Conservation (phyloP, 2,888 invertebrate species). For the Bugulina stolonifera region DNA sequence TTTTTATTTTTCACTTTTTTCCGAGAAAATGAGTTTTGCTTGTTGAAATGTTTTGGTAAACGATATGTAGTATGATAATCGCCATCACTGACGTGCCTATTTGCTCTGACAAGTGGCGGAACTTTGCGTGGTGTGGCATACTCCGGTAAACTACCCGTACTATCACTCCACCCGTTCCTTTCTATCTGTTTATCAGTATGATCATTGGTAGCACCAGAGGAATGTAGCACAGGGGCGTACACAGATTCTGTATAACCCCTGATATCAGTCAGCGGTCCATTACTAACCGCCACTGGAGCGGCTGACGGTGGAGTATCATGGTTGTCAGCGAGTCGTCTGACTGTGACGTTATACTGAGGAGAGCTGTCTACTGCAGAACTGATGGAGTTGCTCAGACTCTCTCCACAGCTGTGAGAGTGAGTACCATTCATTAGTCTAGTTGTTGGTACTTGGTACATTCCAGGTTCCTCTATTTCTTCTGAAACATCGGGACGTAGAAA, state of each 20-base stretch:
- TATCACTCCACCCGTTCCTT: conserved; percentile 5
- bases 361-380: too few species aligned
- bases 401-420: too few species aligned
- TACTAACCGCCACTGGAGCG: not conserved
- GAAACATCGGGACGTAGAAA: too few species aligned
- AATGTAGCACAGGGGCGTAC: not conserved
- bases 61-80: not conserved
- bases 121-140: not conserved
- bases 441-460: too few species aligned
- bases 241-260: too few species aligned
- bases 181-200: not conserved
- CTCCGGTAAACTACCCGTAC: not conserved
- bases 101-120: not conserved
- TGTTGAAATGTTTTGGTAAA: not conserved
- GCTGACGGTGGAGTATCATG: not conserved
- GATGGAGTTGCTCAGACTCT: too few species aligned
- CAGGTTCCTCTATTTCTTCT: too few species aligned
- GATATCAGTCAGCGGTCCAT: not conserved
- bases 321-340: not conserved
- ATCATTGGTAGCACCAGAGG: not conserved
- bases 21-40: not conserved
- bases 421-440: too few species aligned
- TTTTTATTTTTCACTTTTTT: not conserved
- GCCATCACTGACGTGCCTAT: not conserved
- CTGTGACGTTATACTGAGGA: too few species aligned